Conservation (phyloP, 2,888 invertebrate species). For the Leuctra nigra region DNA sequence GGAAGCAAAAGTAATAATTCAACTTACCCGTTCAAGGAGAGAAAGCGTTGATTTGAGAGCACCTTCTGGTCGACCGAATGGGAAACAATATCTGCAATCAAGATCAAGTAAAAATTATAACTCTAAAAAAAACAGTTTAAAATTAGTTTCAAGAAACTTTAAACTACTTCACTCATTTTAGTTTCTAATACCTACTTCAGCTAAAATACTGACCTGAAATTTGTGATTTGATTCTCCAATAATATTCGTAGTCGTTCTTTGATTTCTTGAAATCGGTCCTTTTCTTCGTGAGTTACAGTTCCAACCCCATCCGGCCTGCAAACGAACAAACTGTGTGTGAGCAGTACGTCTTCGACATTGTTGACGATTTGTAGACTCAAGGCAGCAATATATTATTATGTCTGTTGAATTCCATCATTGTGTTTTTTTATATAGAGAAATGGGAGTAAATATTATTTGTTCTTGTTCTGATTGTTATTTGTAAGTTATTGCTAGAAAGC, state of each 20-base stretch:
- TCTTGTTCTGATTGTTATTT: too few species aligned
- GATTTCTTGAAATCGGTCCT: constrained; percentile 95
- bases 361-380: not conserved
- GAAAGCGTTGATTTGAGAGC: constrained; percentile 95
- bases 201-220: constrained; percentile 87
- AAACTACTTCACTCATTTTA: too few species aligned
- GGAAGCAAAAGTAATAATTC: too few species aligned
- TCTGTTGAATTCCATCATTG: too few species aligned
- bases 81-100: constrained; percentile 80
- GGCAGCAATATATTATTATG: too few species aligned
- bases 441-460: too few species aligned
- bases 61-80: constrained; percentile 98
- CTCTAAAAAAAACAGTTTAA: too few species aligned
- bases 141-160: too few species aligned
- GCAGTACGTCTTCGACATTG: not conserved
- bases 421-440: too few species aligned
- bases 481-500: too few species aligned
- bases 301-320: constrained; percentile 96
- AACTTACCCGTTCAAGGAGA: constrained; percentile 72
- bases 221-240: constrained; percentile 96
- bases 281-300: constrained; percentile 96
- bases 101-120: too few species aligned
- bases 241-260: constrained; percentile 89
- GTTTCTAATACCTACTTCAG: too few species aligned
- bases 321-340: constrained; percentile 26